phyloP scores from a whole-genome alignment of 2,888 invertebrate species.

The Mamestra brassicae region DNA sequence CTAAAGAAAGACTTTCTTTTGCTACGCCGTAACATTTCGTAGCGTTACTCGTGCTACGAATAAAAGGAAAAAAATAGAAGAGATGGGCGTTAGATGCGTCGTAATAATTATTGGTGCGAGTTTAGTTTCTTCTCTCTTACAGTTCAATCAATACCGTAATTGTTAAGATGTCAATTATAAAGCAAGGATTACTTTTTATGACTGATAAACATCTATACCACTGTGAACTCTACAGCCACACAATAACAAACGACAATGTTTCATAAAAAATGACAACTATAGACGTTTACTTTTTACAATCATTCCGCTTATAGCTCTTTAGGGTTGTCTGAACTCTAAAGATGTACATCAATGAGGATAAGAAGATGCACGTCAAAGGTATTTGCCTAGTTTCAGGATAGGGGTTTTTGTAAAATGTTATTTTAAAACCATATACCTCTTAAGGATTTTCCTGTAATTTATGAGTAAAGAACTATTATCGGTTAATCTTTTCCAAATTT shows the following conservation, averaged over 20 bases:
- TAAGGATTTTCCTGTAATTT: no score
- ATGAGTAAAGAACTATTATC: no score
- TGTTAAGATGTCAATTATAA: conserved; percentile 19
- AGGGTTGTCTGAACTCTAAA: conserved; percentile 26
- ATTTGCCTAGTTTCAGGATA: no score
- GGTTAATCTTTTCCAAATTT: no score
- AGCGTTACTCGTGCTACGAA: neutral
- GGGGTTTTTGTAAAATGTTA: no score
- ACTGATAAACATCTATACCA: conserved; percentile 17
- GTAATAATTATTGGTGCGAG: neutral
- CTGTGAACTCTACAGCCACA: conserved; percentile 22
- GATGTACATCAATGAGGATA: no score
- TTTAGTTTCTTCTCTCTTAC: neutral
- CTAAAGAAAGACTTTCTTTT: conserved; percentile 5
- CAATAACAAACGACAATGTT: conserved; percentile 36
- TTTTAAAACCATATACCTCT: no score
- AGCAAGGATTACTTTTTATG: conserved; percentile 11
- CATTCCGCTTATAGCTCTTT: conserved; percentile 13
- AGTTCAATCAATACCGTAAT: conserved; percentile 24
- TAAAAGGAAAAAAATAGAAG: neutral
- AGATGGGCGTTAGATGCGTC: neutral
- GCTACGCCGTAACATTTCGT: neutral
- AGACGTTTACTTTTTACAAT: conserved; percentile 38
- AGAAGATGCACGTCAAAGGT: no score
- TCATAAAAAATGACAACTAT: conserved; percentile 44